phyloP scores from a whole-genome alignment of 2,113 vertebrate species.

The Notarius lentiginosus region DNA sequence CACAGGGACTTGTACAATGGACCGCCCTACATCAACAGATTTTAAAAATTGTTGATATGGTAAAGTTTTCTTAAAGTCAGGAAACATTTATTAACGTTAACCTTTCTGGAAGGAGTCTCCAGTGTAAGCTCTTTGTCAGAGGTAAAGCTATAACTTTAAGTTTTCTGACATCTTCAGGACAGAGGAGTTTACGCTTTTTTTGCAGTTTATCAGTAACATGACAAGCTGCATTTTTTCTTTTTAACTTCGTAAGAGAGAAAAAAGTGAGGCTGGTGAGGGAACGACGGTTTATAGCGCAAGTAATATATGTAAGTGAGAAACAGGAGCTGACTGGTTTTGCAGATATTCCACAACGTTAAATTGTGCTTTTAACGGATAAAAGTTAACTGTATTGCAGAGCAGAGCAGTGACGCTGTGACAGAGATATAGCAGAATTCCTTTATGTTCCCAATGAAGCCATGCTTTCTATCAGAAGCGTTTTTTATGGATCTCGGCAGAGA shows the following conservation, averaged over 20 bases:
- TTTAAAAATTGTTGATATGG: neutral
- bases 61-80: neutral
- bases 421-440: constrained; percentile 1
- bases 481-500: neutral
- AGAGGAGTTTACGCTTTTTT: neutral
- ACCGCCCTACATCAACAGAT: neutral
- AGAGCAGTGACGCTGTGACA: neutral
- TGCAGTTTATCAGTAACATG: neutral
- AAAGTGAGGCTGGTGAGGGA: neutral
- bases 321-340: no score
- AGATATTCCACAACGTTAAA: neutral
- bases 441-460: neutral
- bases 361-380: neutral
- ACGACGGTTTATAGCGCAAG: neutral
- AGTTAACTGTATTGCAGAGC: neutral
- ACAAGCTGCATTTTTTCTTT: neutral
- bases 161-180: neutral
- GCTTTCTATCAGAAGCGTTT: neutral
- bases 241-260: neutral
- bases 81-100: neutral
- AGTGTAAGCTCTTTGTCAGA: neutral
- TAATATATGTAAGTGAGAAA: neutral
- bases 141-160: neutral
- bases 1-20: neutral
- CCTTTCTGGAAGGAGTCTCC: neutral